These are phyloP conservation scores for Pemphigus obesinymphae DNA, from an alignment of 1,140 invertebrate species.

Conservation along the genomic window DNA sequence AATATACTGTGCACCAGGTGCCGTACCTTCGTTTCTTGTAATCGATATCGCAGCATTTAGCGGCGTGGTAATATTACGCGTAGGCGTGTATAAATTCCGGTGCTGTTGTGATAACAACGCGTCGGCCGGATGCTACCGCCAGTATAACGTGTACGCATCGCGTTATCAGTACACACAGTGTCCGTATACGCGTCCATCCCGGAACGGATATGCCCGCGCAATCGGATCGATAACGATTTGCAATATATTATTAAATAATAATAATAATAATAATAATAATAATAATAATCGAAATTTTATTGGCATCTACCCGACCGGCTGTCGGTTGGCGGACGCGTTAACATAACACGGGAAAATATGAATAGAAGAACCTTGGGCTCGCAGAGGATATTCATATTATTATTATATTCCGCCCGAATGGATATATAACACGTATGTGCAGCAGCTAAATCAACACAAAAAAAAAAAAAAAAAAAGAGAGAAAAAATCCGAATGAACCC, in stretches of 20 bases:
- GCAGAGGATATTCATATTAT: background rate
- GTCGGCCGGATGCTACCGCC: background rate
- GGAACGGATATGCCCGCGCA: background rate
- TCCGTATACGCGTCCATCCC: background rate
- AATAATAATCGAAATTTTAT: too few species aligned
- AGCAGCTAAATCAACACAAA: conserved; percentile 27
- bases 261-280: too few species aligned
- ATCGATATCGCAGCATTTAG: background rate
- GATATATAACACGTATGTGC: background rate
- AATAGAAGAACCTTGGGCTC: background rate
- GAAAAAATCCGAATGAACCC: background rate
- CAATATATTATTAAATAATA: background rate
- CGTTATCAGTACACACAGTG: background rate
- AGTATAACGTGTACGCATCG: too few species aligned
- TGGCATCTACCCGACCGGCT: background rate
- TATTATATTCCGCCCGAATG: conserved; percentile 17
- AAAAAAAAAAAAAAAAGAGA: background rate
- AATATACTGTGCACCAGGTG: background rate
- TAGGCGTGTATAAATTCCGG: background rate
- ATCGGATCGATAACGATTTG: background rate
- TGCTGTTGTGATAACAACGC: background rate
- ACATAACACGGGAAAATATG: background rate
- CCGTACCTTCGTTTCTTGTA: background rate
- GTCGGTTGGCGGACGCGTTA: background rate
- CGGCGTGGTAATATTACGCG: background rate